Conservation (phyloP, 2,888 invertebrate species). For the Cryptocheilus praepositus region DNA sequence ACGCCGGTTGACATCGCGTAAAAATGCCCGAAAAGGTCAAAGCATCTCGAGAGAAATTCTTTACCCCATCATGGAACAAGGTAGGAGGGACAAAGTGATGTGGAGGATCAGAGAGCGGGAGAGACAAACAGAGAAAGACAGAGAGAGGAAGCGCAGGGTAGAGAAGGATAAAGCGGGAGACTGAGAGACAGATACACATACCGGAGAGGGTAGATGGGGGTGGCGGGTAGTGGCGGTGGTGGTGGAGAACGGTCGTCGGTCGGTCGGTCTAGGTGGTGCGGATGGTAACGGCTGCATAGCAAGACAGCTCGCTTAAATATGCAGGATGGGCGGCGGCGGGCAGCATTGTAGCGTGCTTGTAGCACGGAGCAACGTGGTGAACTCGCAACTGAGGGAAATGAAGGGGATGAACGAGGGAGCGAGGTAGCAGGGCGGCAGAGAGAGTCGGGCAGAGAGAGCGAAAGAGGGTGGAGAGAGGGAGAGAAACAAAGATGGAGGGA, state of each 20-base stretch:
- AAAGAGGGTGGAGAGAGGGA: constrained; percentile 30
- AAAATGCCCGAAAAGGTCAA: constrained; percentile 18
- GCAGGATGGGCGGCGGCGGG: constrained; percentile 69
- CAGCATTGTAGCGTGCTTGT: constrained; percentile 16
- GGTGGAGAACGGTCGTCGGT: constrained; percentile 52
- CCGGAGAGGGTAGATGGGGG: constrained; percentile 8
- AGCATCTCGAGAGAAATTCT: constrained; percentile 24
- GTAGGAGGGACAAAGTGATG: constrained; percentile 22
- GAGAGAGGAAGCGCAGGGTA: neutral
- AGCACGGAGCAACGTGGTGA: constrained; percentile 64
- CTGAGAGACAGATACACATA: neutral
- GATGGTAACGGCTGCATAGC: constrained; percentile 69
- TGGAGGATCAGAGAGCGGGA: constrained; percentile 21
- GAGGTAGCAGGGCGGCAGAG: constrained; percentile 8
- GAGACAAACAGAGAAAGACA: constrained; percentile 18
- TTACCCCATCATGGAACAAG: constrained; percentile 24
- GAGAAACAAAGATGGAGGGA: constrained; percentile 45
- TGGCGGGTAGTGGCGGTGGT: constrained; percentile 29
- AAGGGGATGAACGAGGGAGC: constrained; percentile 58
- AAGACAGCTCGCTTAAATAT: constrained; percentile 74
- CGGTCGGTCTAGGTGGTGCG: constrained; percentile 50
- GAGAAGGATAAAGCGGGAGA: constrained; percentile 6
- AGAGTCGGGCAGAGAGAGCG: constrained; percentile 25
- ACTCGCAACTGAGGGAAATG: constrained; percentile 67
- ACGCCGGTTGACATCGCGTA: constrained; percentile 3